Evolutionary conservation across 1,140 invertebrate genomes (phyloP), one percentile per base, ranked within the genome.

Genomic region (Calephelis virginiensis): DNA sequence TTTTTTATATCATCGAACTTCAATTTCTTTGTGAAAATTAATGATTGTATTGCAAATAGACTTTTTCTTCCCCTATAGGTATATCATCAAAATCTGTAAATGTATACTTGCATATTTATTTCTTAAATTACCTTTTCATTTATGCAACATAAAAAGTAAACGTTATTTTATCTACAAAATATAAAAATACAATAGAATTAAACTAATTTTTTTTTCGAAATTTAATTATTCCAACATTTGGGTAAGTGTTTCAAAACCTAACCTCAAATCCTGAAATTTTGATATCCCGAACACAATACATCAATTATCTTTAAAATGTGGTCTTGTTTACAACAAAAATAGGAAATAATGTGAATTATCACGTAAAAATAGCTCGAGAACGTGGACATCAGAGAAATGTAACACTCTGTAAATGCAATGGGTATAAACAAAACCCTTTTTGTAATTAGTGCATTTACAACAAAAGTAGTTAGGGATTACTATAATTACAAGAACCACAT

Each of bases 371-470:
- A 78, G 66, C 64, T 67, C 47, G 72, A 76, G 73, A 82, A 86
- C 71, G 82, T 88, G 84, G 83, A 87, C 81, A 83, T 77, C 72
- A 79, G 82, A 85, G 75, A 84, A 81, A 89, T 83, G 85, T 89
- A 89, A 87, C 83, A 89, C 81, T 82, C 77, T 76, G 78, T 82
- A 85, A 85, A 86, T 81, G 82, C 81, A 71, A 82, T 66, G 70
- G 68, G 69, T 71, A 74, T 74, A 74, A 74, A 74, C 72, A 74
- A 64, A 64, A 56, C 50, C 14, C 38, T 56, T 10, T 62, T 46
- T 45, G 49, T 64, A 64, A 14, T 40, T 56, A 56, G 37, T 56
- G 28, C 13, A 56, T 56, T 38, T 56, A 43, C 37, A 17, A 40
- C 53, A 4, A 13, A 46, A 43, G 43, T 56, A 45, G 28, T 37